Base-by-base conservation (phyloP, 1,140 invertebrate genomes). In the Aphaenogaster rudis region DNA sequence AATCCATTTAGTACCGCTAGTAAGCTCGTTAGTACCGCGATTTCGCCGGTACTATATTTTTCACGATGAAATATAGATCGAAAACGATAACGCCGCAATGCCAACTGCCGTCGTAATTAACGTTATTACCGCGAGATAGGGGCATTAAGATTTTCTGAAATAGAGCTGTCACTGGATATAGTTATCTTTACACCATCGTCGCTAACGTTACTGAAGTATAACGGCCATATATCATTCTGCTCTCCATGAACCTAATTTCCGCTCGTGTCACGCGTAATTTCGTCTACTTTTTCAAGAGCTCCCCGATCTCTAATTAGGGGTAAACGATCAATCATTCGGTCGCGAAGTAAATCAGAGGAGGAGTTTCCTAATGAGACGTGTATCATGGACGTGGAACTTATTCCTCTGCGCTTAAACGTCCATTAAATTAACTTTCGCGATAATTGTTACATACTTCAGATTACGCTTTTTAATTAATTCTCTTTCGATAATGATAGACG, bases 201-300 rank as follows among this genome's bases (percentile, higher is more conserved):
- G 88, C 88, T 88, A 86, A 76, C 87, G 69, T 90, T 86, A 88
- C 88, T 88, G 86, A 90, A 86, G 88, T 90, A 90, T 90, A 90
- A 90, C 88, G 86, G 63, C 71, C 88, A 87, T 90, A 90, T 87
- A 90, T 90, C 89, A 90, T 90, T 80, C 89, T 86, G 79, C 66
- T 80, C 89, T 79, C 69, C 72, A 57, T 74, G 76, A 80, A 90
- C 86, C 88, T 92, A 91, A 93, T 93, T 93, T 93, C 91, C 91
- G 85, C 90, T 89, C 87, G 79, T 89, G 92, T 92, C 91, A 93
- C 90, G 88, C 90, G 77, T 92, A 90, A 91, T 93, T 93, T 93
- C 90, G 87, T 89, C 78, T 71, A 87, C 85, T 93, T 92, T 91
- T 92, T 93, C 80, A 74, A 67, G 76, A 80, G 64, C 84, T 69